Conservation (phyloP, 2,797 vertebrate species). For the Pygocentrus nattereri region DNA sequence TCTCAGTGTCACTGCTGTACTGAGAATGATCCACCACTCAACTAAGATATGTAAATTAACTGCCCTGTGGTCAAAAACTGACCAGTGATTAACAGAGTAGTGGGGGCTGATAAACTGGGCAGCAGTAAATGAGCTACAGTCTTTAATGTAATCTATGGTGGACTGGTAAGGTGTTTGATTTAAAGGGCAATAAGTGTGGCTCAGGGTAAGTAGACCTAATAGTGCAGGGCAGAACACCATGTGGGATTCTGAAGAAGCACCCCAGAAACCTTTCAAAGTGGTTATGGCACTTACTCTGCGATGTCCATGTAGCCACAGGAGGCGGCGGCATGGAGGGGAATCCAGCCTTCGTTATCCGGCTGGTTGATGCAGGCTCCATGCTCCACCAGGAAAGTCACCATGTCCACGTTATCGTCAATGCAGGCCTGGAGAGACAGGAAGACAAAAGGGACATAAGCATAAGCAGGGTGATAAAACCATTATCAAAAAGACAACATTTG, state of each 20-base stretch:
- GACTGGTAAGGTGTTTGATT: no score
- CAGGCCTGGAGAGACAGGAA: constrained; percentile 83
- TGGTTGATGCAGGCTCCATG: constrained; percentile 98
- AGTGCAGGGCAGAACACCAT: no score
- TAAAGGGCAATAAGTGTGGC: no score
- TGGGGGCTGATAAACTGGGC: no score
- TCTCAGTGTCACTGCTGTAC: no score
- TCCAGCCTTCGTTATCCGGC: constrained; percentile 99
- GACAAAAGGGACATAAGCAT: background rate
- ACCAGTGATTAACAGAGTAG: no score
- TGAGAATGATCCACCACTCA: no score
- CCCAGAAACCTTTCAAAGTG: background rate
- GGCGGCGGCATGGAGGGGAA: constrained; percentile 96
- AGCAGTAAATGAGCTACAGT: no score
- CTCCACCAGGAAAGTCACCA: constrained; percentile 99
- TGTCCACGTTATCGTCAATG: constrained; percentile 99
- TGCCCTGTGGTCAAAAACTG: no score
- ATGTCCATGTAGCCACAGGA: constrained; percentile 99
- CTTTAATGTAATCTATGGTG: no score
- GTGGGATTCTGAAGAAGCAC: background rate
- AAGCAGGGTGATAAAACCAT: background rate
- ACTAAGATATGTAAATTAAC: no score
- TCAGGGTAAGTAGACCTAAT: no score
- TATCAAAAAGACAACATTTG: background rate
- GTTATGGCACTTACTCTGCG: constrained; percentile 87